Conservation (phyloP, 2,888 invertebrate species). For the Lepidonotus clava region DNA sequence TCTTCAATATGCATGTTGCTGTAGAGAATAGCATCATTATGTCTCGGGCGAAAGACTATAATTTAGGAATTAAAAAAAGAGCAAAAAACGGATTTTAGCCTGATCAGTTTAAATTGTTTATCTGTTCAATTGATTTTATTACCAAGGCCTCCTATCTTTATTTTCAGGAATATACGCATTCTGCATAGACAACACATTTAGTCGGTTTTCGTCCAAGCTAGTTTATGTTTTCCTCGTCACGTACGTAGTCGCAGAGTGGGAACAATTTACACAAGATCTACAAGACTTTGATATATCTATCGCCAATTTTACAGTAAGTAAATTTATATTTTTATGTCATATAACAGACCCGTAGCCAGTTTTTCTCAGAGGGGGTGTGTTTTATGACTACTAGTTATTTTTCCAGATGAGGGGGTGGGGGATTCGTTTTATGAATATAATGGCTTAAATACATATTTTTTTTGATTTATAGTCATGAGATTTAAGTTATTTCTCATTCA, state of each 20-base stretch:
- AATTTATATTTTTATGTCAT: background rate
- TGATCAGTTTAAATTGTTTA: no score
- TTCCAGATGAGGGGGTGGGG: no score
- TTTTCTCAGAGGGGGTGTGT: no score
- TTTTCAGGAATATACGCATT: slow-evolving; percentile 87
- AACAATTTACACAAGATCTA: slow-evolving; percentile 92
- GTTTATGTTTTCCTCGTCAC: slow-evolving; percentile 88
- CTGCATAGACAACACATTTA: slow-evolving; percentile 92
- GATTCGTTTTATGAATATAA: background rate
- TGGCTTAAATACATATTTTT: background rate
- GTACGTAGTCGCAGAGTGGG: slow-evolving; percentile 85
- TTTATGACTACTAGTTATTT: no score
- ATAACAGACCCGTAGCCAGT: background rate
- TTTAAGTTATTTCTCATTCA: no score
- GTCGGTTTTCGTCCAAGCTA: slow-evolving; percentile 89
- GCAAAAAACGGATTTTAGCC: no score
- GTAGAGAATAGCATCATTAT: no score
- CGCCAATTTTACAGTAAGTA: slow-evolving; percentile 88
- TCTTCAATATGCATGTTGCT: no score
- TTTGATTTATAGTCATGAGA: no score
- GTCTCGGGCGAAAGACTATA: no score
- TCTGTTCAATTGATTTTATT: no score
- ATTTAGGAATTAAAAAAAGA: no score
- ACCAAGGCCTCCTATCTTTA: background rate
- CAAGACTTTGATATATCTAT: slow-evolving; percentile 93